Conservation (phyloP, 2,113 vertebrate species). For the Struthidea cinerea region DNA sequence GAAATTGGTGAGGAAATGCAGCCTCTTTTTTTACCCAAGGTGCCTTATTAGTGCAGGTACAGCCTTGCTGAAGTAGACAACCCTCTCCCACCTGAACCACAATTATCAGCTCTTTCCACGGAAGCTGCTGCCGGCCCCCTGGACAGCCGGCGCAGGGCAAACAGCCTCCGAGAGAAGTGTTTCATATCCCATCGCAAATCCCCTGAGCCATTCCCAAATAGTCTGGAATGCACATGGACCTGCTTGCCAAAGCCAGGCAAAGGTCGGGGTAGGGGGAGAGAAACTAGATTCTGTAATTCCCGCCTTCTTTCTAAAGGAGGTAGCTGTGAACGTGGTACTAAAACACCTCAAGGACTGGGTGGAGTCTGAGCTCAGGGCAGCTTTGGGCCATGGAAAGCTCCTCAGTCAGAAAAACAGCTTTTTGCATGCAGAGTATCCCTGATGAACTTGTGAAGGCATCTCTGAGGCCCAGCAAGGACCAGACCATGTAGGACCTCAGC, state of each 20-base stretch:
- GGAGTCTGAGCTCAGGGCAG: not conserved
- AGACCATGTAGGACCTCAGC: not conserved
- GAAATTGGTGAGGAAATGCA: not conserved
- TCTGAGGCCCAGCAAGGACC: not conserved
- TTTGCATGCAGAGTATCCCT: not conserved
- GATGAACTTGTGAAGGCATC: not conserved
- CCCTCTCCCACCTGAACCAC: not conserved
- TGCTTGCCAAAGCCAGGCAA: conserved; percentile 28
- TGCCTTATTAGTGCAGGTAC: not conserved
- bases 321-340: not conserved
- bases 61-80: not conserved
- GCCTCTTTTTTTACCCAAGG: not conserved
- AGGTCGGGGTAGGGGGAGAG: not conserved
- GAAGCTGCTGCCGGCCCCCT: not conserved
- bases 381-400: not conserved
- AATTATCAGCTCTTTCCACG: not conserved
- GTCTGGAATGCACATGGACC: conserved; percentile 12
- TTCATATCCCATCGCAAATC: conserved; percentile 61
- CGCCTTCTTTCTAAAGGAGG: not conserved
- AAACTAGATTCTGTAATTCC: not conserved
- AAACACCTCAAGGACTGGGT: not conserved
- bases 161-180: conserved; percentile 17
- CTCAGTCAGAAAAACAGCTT: not conserved
- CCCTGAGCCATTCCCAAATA: not conserved
- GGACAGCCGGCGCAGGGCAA: not conserved